Base-by-base conservation (phyloP, 2,888 invertebrate genomes). In the Embidobia sp. region DNA sequence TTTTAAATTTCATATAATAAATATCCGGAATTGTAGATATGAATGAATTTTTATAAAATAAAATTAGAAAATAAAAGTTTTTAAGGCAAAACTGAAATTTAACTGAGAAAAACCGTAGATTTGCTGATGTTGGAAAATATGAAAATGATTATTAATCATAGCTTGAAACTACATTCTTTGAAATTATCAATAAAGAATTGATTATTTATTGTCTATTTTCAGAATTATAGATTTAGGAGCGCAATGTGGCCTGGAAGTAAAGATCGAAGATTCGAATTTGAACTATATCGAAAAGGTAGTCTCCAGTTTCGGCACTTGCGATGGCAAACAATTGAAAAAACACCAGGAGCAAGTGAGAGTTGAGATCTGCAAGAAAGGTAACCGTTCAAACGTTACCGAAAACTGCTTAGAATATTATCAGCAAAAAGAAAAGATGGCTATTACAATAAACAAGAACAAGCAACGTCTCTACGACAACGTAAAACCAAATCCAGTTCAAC, bases 251-350 rank as follows among this genome's bases (percentile, higher is more conserved):
- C 81, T 88, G 1, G 49, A 82, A 13, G 42, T 88, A 13, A 49
- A 84, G 16, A 51, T 86, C 8, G 33, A 82, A 1, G 81, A 88
- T 46, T 79, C 81, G 0, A 84, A 81, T 51, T 67, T 87, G 22
- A 86, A 88, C 35, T 89, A 85, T 37, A 18, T 88, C 1, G 86
- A 88, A 22, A 88, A 88, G 75, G 66, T 83, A 18, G 84, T 88
- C 3, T 66, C 85, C 1, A 69, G 78, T 7, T 87, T 84, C 51
- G 82, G 40, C 82, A 80, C 5, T 22, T 11, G 40, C 16, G 72
- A 6, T 72, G 57, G 61, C 69, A 84, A 44, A 75, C 82, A 18
- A 80, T 40, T 31, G 6, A 26, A 79, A n/a, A 80, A 83, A 75
- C 67, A 83, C 15, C 81, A 81, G 10, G 53, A 81, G 44, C 10